Evolutionary conservation across 35 echinoderm and acorn worm species (phyloP).

Genomic region (Ptychodera flava): DNA sequence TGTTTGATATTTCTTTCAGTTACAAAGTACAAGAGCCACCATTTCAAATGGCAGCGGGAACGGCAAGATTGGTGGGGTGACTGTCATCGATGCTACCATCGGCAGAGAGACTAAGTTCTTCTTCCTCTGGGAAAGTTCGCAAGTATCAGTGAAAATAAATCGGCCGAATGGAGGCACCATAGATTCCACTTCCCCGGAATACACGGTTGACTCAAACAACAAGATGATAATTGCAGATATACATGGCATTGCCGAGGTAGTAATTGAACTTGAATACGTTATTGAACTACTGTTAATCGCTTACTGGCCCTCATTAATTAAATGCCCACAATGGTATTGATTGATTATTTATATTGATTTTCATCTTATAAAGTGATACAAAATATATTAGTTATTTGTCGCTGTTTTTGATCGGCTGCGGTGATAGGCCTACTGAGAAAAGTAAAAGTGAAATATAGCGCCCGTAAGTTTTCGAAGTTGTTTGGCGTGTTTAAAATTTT

Average conservation of each 20-base stretch:
- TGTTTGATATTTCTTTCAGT: background rate
- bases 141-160: background rate
- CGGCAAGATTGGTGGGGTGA: background rate
- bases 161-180: slow-evolving; percentile 9
- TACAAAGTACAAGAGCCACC: background rate
- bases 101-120: slow-evolving; percentile 3
- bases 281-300: background rate
- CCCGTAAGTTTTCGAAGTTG: too few species aligned
- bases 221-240: slow-evolving; percentile 23
- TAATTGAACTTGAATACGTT: background rate
- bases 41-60: background rate
- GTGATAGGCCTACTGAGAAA: too few species aligned
- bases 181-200: background rate
- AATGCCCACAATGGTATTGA: too few species aligned
- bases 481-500: too few species aligned
- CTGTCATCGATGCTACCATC: slow-evolving; percentile 21
- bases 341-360: too few species aligned
- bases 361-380: too few species aligned
- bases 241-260: slow-evolving; percentile 29
- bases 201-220: slow-evolving; percentile 3
- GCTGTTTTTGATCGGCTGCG: too few species aligned
- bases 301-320: too few species aligned
- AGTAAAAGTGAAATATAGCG: too few species aligned
- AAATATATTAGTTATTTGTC: too few species aligned
- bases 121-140: background rate